Evolutionary conservation across 2,113 vertebrate species (phyloP).

Genomic region (Oncorhynchus nerka): DNA sequence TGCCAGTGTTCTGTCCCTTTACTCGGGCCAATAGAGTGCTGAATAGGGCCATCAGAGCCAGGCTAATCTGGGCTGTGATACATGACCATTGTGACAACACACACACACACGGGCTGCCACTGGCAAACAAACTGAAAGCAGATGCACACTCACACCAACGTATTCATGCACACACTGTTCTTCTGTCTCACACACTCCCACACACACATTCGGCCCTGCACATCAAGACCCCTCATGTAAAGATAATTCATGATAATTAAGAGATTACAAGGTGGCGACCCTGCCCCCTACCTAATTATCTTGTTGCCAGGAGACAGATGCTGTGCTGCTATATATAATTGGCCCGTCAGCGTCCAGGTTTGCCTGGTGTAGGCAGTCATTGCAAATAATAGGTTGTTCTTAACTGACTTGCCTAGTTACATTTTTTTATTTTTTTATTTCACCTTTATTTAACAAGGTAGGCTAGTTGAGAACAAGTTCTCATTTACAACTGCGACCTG

Average conservation of each 20-base stretch:
- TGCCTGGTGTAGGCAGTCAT: not conserved
- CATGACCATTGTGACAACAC: constrained; percentile 26
- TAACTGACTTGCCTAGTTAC: no score
- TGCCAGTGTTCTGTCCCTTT: not conserved
- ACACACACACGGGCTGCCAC: not conserved
- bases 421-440: no score
- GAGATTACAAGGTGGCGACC: constrained; percentile 29
- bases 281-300: constrained; percentile 13
- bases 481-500: no score
- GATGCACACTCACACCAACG: no score
- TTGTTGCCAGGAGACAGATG: constrained; percentile 43
- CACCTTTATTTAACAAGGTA: no score
- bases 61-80: constrained; percentile 20
- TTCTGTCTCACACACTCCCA: constrained; percentile 8
- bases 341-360: not conserved
- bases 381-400: no score
- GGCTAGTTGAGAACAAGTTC: no score
- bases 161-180: constrained; percentile 1
- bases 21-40: not conserved
- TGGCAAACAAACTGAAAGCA: not conserved
- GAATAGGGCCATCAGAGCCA: constrained; percentile 22
- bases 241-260: constrained; percentile 41
- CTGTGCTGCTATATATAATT: constrained; percentile 18
- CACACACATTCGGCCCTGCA: not conserved
- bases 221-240: constrained; percentile 13